Percentiles rank a stretch among this genome's conserved stretches.
phyloP scores from a whole-genome alignment of 2,113 vertebrate genomes.

The Nannobrachium achirus region DNA sequence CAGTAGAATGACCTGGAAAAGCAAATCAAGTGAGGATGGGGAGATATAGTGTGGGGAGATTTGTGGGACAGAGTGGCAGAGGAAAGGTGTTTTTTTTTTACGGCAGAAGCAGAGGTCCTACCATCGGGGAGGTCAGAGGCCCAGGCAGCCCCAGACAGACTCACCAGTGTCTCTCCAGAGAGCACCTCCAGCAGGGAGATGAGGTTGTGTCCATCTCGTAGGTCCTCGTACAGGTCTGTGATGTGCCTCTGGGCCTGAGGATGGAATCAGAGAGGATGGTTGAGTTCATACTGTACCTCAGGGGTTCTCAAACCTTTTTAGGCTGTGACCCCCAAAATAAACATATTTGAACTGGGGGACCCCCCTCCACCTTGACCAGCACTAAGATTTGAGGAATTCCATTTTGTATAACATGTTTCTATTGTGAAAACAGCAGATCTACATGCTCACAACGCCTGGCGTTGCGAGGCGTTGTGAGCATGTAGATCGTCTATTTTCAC shows the following conservation, averaged over 20 bases:
- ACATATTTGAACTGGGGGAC: too few relatives aligned
- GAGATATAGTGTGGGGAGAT: slow-evolving; percentile 7
- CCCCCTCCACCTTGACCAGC: too few relatives aligned
- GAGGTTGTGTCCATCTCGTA: slow-evolving; percentile 96
- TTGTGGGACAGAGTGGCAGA: slow-evolving; percentile 2
- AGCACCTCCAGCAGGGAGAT: slow-evolving; percentile 97
- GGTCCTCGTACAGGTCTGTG: slow-evolving; percentile 95
- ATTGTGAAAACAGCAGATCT: too few relatives aligned
- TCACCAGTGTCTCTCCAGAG: slow-evolving; percentile 92
- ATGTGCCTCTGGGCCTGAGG: slow-evolving; percentile 89
- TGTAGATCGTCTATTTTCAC: too few relatives aligned
- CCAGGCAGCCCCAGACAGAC: slow-evolving; percentile 33
- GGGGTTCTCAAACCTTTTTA: too few relatives aligned
- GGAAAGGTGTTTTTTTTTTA: not conserved
- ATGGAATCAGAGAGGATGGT: not conserved
- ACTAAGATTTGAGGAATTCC: too few relatives aligned
- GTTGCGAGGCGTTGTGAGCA: too few relatives aligned
- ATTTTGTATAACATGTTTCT: too few relatives aligned
- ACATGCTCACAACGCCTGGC: too few relatives aligned
- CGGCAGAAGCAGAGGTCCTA: slow-evolving; percentile 23
- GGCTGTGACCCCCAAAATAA: too few relatives aligned
- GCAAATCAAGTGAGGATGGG: slow-evolving; percentile 40
- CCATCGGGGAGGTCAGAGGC: slow-evolving; percentile 21
- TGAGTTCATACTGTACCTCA: too few relatives aligned
- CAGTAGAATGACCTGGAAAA: not conserved